Conservation (phyloP, 2,888 invertebrate genomes). For the Entomobrya multifasciata region DNA sequence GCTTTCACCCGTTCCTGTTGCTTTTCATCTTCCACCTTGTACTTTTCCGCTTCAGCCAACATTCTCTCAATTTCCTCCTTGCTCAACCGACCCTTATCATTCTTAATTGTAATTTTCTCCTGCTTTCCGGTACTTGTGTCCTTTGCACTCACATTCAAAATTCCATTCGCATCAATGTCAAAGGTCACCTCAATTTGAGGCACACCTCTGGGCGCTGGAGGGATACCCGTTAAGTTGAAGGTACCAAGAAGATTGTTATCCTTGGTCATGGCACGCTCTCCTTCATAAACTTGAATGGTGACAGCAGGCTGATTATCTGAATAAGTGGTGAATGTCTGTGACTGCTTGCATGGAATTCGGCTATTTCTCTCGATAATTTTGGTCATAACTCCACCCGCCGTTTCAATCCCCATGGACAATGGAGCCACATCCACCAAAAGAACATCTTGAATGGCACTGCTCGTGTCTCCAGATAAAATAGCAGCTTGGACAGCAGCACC, state of each 20-base stretch:
- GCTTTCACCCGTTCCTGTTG: slow-evolving; percentile 97
- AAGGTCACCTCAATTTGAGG: slow-evolving; percentile 97
- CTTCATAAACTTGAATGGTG: slow-evolving; percentile 99
- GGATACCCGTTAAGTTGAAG: slow-evolving; percentile 98
- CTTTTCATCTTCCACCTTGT: slow-evolving; percentile 99
- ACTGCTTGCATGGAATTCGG: slow-evolving; percentile 99
- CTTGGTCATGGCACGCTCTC: slow-evolving; percentile 99
- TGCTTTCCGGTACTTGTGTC: slow-evolving; percentile 99
- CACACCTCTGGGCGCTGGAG: slow-evolving; percentile 95
- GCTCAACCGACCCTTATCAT: slow-evolving; percentile 97
- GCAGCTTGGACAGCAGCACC: slow-evolving; percentile 85
- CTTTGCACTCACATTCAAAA: slow-evolving; percentile 95
- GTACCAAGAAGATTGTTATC: slow-evolving; percentile 99
- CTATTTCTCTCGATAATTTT: slow-evolving; percentile 98
- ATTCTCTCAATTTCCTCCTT: slow-evolving; percentile 96
- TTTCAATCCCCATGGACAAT: slow-evolving; percentile 99
- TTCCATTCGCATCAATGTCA: slow-evolving; percentile 97
- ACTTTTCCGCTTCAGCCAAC: slow-evolving; percentile 93
- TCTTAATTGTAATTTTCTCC: slow-evolving; percentile 99
- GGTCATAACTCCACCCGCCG: slow-evolving; percentile 99
- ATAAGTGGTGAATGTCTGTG: slow-evolving; percentile 99
- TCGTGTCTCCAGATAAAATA: slow-evolving; percentile 97
- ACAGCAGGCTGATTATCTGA: slow-evolving; percentile 99
- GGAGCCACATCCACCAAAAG: slow-evolving; percentile 99
- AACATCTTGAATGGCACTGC: slow-evolving; percentile 97